Conservation (phyloP, 2,888 invertebrate genomes). For the Drosophila testacea region DNA sequence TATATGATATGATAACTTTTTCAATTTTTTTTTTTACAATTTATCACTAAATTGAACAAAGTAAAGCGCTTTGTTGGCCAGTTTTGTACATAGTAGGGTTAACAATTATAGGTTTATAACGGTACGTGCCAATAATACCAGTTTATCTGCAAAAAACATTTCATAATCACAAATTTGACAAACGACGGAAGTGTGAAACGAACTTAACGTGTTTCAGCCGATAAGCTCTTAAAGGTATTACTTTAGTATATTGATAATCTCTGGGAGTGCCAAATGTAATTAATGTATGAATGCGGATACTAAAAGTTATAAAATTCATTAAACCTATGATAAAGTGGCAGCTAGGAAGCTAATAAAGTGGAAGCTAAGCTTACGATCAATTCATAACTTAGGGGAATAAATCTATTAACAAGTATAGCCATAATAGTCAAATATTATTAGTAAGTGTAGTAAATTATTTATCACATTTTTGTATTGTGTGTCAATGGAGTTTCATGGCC, state of each 20-base stretch:
- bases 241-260: constrained; percentile 2
- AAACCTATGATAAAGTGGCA: constrained; percentile 1
- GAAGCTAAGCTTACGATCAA: not conserved
- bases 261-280: constrained; percentile 1
- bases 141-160: constrained; percentile 23
- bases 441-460: not conserved
- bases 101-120: constrained; percentile 9
- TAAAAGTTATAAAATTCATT: constrained; percentile 19
- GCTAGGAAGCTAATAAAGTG: not conserved
- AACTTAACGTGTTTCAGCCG: constrained; percentile 17
- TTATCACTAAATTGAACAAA: constrained; percentile 30
- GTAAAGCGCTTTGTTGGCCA: constrained; percentile 14
- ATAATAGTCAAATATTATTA: not conserved
- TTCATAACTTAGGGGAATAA: not conserved
- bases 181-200: constrained; percentile 34
- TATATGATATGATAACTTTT: constrained; percentile 19
- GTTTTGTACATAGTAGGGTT: not conserved
- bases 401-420: constrained; percentile 14
- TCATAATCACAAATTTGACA: constrained; percentile 38
- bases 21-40: constrained; percentile 32
- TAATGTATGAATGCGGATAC: not conserved
- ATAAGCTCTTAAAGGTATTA: constrained; percentile 17
- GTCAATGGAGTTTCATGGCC: no score
- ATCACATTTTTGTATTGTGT: no score
- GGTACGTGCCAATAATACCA: constrained; percentile 16